Evolutionary conservation across 1,140 invertebrate genomes (phyloP), one percentile per base, ranked within the genome.

Genomic region (Drosophila athabasca): DNA sequence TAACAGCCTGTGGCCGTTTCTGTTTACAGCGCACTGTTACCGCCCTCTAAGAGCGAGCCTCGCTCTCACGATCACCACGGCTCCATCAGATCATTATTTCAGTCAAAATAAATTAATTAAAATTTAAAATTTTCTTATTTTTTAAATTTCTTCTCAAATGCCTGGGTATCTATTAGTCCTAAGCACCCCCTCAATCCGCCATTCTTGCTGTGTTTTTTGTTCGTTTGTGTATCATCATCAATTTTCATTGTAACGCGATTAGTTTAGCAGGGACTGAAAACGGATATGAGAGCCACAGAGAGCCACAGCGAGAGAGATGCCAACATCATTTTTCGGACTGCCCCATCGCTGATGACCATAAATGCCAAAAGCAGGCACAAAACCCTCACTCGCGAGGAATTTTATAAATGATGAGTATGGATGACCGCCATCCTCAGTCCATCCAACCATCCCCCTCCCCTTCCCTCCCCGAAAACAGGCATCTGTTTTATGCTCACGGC

Each of bases 211-310:
- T 41, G n/a, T 35, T 60, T 24, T 13, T 46, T 53, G 46, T 58
- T 29, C 29, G 46, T 58, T 29, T 43, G 57, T 52, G 45, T 55
- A 76, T 59, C 82, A 85, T 88, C 83, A 88, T 88, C 83, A 88
- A 88, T 88, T 88, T 88, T 88, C 83, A 88, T 88, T 88, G 83
- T 83, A 88, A 88, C 72, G 76, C 83, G 79, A 88, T 88, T 88
- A 88, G 83, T 48, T 69, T 58, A 45, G 41, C 44, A 58, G 72
- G 57, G 62, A 78, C 62, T 70, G 73, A 44, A 78, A 66, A 52
- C 67, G 81, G 77, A 74, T 84, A 85, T 79, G 81, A 80, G 72
- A 39, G 62, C 62, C 65, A 11, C 9, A 9, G 31, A 35, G n/a
- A n/a, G n/a, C n/a, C n/a, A n/a, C n/a, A n/a, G n/a, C n/a, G n/a